These are phyloP conservation scores for Euproctis similis DNA, from an alignment of 2,888 invertebrate genomes.

Conservation along the genomic window DNA sequence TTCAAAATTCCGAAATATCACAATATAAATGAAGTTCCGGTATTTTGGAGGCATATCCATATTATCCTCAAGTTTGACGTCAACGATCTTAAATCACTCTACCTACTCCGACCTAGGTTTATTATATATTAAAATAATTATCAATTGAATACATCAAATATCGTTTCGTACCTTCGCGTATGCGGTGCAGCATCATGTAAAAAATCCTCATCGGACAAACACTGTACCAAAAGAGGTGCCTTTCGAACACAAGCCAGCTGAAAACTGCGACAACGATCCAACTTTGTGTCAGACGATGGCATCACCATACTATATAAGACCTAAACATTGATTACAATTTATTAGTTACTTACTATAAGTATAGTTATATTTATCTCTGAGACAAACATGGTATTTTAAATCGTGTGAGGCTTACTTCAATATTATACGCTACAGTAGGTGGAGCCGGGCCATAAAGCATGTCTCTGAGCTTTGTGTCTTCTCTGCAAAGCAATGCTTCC, in stretches of 20 bases:
- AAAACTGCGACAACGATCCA: slow-evolving; percentile 78
- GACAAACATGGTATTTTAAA: no score
- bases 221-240: slow-evolving; percentile 63
- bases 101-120: no score
- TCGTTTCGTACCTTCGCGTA: slow-evolving; percentile 56
- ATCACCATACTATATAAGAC: slow-evolving; percentile 93
- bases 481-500: slow-evolving; percentile 59
- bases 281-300: slow-evolving; percentile 89
- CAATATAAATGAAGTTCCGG: no score
- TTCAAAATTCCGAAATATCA: no score
- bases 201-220: slow-evolving; percentile 67
- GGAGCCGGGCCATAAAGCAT: slow-evolving; percentile 67
- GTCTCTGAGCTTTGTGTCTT: slow-evolving; percentile 57
- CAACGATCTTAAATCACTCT: no score
- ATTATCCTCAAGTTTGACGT: no score
- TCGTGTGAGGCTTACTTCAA: slow-evolving; percentile 52
- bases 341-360: slow-evolving; percentile 2
- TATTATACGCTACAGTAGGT: slow-evolving; percentile 67
- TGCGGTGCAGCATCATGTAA: slow-evolving; percentile 63
- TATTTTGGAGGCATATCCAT: no score
- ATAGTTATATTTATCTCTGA: no score
- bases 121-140: neutral
- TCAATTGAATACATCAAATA: neutral
- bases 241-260: slow-evolving; percentile 79
- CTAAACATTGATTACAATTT: slow-evolving; percentile 27